phyloP scores from a whole-genome alignment of 2,113 vertebrate species.

The Carollia perspicillata region DNA sequence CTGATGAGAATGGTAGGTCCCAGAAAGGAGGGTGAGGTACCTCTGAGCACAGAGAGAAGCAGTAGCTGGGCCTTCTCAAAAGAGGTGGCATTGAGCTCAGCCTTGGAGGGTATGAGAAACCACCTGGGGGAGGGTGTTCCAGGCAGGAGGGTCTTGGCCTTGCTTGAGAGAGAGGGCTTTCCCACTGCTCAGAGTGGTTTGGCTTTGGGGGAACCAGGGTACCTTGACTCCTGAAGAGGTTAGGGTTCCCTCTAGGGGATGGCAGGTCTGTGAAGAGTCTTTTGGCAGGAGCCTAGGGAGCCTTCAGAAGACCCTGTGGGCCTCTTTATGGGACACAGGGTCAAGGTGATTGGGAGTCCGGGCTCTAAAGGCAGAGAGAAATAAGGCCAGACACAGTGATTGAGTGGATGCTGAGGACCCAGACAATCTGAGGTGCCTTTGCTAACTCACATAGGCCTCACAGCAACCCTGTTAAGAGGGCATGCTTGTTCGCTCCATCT shows the following conservation, averaged over 20 bases:
- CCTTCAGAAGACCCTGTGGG: background rate
- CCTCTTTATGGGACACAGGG: too few species aligned
- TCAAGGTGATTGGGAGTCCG: background rate
- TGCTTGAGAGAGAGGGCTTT: background rate
- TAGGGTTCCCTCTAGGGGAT: too few species aligned
- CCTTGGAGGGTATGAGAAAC: too few species aligned
- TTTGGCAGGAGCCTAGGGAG: background rate
- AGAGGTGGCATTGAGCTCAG: background rate
- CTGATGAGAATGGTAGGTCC: background rate
- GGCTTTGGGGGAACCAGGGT: background rate
- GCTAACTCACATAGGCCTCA: background rate
- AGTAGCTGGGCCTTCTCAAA: fast-evolving
- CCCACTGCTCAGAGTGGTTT: background rate
- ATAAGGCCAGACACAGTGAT: background rate
- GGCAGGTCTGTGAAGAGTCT: background rate
- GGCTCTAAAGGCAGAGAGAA: background rate
- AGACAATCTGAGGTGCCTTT: background rate
- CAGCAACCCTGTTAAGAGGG: background rate
- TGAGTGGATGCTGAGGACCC: background rate
- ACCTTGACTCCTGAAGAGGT: background rate
- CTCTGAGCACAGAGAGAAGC: background rate
- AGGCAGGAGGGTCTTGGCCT: background rate
- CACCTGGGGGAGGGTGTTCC: background rate
- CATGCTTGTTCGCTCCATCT: too few species aligned
- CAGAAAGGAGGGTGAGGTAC: background rate